phyloP scores from a whole-genome alignment of 2,797 vertebrate genomes.

The Ambastaia sidthimunki region DNA sequence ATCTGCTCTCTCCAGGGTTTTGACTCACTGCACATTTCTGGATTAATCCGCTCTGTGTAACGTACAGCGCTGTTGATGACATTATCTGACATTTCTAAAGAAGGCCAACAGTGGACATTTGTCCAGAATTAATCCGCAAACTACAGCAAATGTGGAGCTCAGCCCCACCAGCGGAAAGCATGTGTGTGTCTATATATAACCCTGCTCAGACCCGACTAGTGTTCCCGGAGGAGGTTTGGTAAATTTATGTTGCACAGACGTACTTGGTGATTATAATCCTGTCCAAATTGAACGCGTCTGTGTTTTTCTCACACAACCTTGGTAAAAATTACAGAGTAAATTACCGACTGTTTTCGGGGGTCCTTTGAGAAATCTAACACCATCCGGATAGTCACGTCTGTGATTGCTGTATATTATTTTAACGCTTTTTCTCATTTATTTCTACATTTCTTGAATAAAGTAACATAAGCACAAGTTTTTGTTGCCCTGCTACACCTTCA shows the following conservation, averaged over 20 bases:
- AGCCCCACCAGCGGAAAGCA: slow-evolving; percentile 20
- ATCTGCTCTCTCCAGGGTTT: slow-evolving; percentile 69
- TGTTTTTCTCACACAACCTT: neutral
- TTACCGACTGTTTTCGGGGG: neutral
- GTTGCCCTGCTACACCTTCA: too few relatives aligned
- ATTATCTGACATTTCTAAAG: slow-evolving; percentile 82
- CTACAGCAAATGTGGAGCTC: slow-evolving; percentile 53
- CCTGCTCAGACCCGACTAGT: neutral
- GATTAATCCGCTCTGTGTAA: slow-evolving; percentile 81
- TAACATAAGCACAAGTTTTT: too few relatives aligned
- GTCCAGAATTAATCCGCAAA: slow-evolving; percentile 73
- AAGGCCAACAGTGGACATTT: slow-evolving; percentile 72
- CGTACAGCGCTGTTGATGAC: slow-evolving; percentile 79
- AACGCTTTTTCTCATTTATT: neutral
- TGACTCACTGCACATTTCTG: slow-evolving; percentile 61
- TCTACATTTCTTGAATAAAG: too few relatives aligned
- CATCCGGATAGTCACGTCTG: neutral
- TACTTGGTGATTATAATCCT: slow-evolving; percentile 1
- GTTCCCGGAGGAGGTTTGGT: neutral
- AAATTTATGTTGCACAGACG: neutral
- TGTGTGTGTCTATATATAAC: slow-evolving; percentile 26
- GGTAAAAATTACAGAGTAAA: neutral
- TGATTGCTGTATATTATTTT: neutral
- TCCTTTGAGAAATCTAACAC: neutral
- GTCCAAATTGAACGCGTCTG: neutral